Evolutionary conservation across 2,888 invertebrate genomes (phyloP), one percentile per base, ranked within the genome.

Genomic region (Drosophila yooni): DNA sequence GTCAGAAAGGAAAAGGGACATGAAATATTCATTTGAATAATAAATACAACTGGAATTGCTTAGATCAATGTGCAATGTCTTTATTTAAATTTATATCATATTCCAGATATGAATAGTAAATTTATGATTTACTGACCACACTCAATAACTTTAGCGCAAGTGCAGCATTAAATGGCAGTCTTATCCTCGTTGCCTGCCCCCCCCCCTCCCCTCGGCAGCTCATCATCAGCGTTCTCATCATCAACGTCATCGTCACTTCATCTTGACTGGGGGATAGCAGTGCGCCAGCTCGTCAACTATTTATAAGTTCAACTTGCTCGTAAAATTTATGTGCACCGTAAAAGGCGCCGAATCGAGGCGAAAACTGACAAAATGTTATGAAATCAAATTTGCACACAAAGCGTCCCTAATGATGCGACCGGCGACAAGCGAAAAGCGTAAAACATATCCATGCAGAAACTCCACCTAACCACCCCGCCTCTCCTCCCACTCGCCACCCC

Each of bases 311-410:
- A 82, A 85, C 68, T 78, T 70, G 68, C 71, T 79, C 73, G 79
- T 89, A 43, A 83, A 83, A 79, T 87, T 88, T 88, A 89, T 86
- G 88, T 79, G 73, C 83, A 74, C 82, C 82, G 79, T 86, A 88
- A 86, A 86, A 88, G 78, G 65, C 79, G 66, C 58, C 73, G 77
- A 86, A 81, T 86, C 79, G 75, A 59, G 75, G 66, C 83, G 77
- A 72, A 76, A 66, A 72, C 88, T 79, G 83, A 71, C 88, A 85
- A 89, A 87, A 87, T 87, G 88, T 89, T 85, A 74, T 77, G 81
- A 88, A 87, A 89, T 88, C 88, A 89, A 87, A 87, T 88, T 89
- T 88, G 61, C 81, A 79, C 90, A 85, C 86, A 88, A 89, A 88
- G 73, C 79, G 62, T 77, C 86, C 83, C 83, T 85, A 87, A 87